These are phyloP conservation scores for Acrocephalus kingi DNA, from an alignment of 2,113 vertebrate species.

Conservation along the genomic window DNA sequence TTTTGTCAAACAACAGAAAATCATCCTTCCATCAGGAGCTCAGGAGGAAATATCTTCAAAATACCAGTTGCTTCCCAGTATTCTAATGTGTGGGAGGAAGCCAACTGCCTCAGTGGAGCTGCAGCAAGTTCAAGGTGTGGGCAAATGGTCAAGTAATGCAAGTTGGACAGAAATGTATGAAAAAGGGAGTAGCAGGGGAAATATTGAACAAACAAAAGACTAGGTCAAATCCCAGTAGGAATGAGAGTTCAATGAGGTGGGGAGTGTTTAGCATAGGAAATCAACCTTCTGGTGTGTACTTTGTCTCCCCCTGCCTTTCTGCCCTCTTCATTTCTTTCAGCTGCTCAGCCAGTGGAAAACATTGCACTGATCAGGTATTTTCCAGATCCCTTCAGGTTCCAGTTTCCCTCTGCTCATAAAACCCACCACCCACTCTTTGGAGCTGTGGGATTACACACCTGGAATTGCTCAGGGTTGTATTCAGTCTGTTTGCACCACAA, in stretches of 20 bases:
- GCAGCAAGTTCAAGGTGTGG: background rate
- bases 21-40: background rate
- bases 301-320: conserved; percentile 44
- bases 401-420: background rate
- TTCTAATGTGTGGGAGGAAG: background rate
- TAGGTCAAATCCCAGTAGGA: background rate
- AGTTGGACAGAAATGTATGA: background rate
- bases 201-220: background rate
- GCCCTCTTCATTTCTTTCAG: background rate
- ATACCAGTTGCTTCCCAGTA: background rate
- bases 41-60: background rate
- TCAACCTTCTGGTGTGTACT: conserved; percentile 1
- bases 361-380: background rate
- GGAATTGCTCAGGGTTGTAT: background rate
- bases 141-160: background rate
- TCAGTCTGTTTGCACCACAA: background rate
- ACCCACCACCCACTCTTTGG: background rate
- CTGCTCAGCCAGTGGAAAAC: background rate
- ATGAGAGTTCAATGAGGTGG: background rate
- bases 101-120: background rate
- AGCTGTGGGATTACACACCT: background rate
- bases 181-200: background rate
- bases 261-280: background rate
- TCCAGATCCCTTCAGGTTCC: background rate
- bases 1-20: background rate